Evolutionary conservation across 1,140 invertebrate species (phyloP), one percentile per base, ranked within the genome.

Genomic region (Philotrypesis tridentata): DNA sequence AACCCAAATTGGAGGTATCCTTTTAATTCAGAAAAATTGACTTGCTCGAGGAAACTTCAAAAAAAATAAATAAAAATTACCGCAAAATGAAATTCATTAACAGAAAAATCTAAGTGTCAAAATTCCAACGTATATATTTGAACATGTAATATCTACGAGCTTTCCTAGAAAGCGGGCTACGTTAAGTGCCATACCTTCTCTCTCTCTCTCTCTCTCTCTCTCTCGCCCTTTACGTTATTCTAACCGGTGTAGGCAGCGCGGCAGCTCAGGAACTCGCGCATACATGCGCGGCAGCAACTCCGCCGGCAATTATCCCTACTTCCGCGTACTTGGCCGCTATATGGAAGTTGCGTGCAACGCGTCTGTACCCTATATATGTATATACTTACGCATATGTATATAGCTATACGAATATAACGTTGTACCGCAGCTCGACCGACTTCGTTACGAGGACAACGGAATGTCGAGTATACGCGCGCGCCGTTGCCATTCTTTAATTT

Each of bases 221-320:
- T 33, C 31, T 40, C 29, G 43, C n/a, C 73, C 80, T 40, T 82
- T 82, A 72, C 80, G 67, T 77, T 63, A 82, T 75, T 76, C 61
- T 71, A 75, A 61, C 29, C 23, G 72, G 63, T 25, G 29, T 8
- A 23, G n/a, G 67, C n/a, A 2, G 72, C 29, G 29, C 14, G 14
- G 29, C 37, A 65, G 68, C 75, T 71, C 65, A 77, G 80, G 67
- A 79, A 82, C 75, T 77, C 67, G 55, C 40, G n/a, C n/a, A 55
- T 6, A 55, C 6, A 55, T n/a, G n/a, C n/a, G n/a, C n/a, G n/a
- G 17, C 17, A 55, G 14, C 29, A 2, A 11, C 25, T 48, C 23
- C 29, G 31, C 40, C 78, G 67, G 79, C 82, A 80, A 83, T 83
- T 83, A 83, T 83, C 82, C 82, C 78, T 83, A 60, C 82, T 73